Base-by-base conservation (phyloP, 2,888 invertebrate genomes). In the Conops quadrifasciatus region DNA sequence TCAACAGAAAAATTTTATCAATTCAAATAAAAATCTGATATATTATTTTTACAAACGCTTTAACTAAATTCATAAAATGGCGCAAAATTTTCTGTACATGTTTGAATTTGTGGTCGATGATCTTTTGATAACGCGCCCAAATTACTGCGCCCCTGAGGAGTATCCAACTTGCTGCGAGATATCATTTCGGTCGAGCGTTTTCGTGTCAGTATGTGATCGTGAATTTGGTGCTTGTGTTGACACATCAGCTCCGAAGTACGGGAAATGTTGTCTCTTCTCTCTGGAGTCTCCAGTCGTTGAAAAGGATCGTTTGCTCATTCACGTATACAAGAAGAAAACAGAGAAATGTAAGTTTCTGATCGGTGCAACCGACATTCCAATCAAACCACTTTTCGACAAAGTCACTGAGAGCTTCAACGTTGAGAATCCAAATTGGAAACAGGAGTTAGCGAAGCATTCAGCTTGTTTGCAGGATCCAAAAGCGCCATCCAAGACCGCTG, bases 81-180 rank as follows among this genome's bases (percentile, higher is more conserved):
- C 80, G 62, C 79, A 78, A 79, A 83, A 81, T 80, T 81, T 82
- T 47, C 78, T 85, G 70, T 85, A 83, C 74, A 83, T 83, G 83
- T 80, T 85, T 56, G 85, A 85, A 73, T 83, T 85, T 73, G 83
- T 84, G 67, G 77, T 85, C 67, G 85, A 85, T 63, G 85, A 85
- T 73, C 71, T 85, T 58, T 67, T 85, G 28, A 82, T 85, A 43
- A 83, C 82, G 1, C 78, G 80, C 15, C 82, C 83, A 67, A 85
- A 86, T 73, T 71, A 80, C 36, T 85, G 85, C 73, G 86, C 85
- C n/a, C 86, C 86, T 5, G 85, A 84, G 45, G 85, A 86, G 67
- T 85, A 84, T 74, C 85, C 85, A 1, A 83, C 83, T 9, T 85
- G 85, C 74, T 82, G 82, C 45, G 85, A 86, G 74, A 66, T 85